Base-by-base conservation (phyloP, 2,888 invertebrate genomes). In the Melinaea menophilus region DNA sequence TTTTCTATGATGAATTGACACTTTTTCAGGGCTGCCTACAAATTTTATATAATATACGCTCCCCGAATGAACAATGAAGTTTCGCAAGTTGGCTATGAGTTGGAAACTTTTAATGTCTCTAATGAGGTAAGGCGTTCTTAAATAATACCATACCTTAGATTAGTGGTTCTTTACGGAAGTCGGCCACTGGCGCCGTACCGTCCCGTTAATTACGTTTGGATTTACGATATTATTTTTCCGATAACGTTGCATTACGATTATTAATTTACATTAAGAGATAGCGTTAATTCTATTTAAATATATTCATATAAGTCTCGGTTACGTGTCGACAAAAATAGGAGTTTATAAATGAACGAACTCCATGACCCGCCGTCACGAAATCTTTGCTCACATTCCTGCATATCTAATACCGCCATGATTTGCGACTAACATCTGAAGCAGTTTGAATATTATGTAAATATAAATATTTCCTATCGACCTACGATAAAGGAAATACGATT, bases 1-100 rank as follows among this genome's bases (percentile, higher is more conserved):
- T 89, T 88, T 89, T 77, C 84, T 85, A 90, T 90, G 90, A 90
- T 90, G 90, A 90, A 90, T 90, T 89, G 89, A 85, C 88, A 88
- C 89, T 90, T 89, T 90, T 90, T 89, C 87, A 89, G 85, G 78
- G 80, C 79, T 78, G 82, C 86, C 85, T 85, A 87, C 90, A 88
- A 90, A 89, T 90, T 90, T 88, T 80, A 85, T 86, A 82, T 68
- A 85, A 85, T 86, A 88, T 86, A 89, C 90, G 90, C 84, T 82
- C 80, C 78, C 80, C 79, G 90, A 90, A 90, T 90, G 84, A 88
- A 85, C 86, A 89, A 88, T 88, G 85, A 87, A 82, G 79, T 61
- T 55, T 84, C 79, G 79, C 80, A 84, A 84, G 80, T 81, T 83
- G 79, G 80, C 85, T 86, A 86, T 84, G 80, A 81, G 81, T 84